Base-by-base conservation (phyloP, 2,888 invertebrate genomes). In the Lepidocyrtoides sp. region DNA sequence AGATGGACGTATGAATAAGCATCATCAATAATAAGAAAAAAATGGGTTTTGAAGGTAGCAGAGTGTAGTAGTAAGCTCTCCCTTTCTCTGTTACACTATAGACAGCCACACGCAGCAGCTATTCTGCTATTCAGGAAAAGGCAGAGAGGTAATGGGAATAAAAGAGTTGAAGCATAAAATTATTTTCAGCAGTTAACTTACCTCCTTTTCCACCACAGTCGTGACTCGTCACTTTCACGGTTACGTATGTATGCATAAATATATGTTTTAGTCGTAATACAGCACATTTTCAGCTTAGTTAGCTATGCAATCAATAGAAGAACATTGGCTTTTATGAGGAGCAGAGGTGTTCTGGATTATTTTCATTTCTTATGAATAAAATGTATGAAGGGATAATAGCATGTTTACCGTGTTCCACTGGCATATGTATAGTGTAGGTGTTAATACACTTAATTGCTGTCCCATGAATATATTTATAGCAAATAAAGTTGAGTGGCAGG, bases 221-320 rank as follows among this genome's bases (percentile, higher is more conserved):
- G 57, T 44, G 48, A 84, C 32, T 66, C 48, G 23, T 44, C 14
- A 48, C n/a, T n/a, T n/a, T n/a, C n/a, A n/a, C n/a, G n/a, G n/a
- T n/a, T n/a, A n/a, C n/a, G n/a, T n/a, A n/a, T n/a, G n/a, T 48
- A 75, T 20, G 57, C 36, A 17, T 36, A 41, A 20, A 57, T 57
- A 57, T 20, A 20, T 32, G n/a, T 5, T 23, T 0, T 12, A 3
- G 0, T 12, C 14, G n/a, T n/a, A n/a, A n/a, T n/a, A 14, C 57
- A 57, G 23, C 79, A 57, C 79, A 54, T 32, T 69, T 79, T 79
- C 23, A 4, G 20, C 57, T 79, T 57, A 57, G 79, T 79, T 54
- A 79, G 57, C 20, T 79, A 89, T 81, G 81, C 82, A 89, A 89
- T 89, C 89, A 89, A 89, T 89, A 89, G 29, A 14, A n/a, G 23